These are phyloP conservation scores for Pollimyrus isidori DNA, from an alignment of 2,113 vertebrate genomes.

Conservation along the genomic window DNA sequence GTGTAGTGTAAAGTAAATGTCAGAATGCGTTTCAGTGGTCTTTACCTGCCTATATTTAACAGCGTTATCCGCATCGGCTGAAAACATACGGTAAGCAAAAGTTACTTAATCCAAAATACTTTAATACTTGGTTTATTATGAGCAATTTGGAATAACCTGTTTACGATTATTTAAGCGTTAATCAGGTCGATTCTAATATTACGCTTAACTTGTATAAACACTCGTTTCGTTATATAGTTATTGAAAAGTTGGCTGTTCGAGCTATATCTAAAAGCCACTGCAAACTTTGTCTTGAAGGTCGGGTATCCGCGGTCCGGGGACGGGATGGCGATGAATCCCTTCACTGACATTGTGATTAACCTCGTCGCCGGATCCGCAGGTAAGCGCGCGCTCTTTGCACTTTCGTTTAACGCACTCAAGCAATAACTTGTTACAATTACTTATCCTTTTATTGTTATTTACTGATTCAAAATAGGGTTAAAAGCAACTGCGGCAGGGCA, in stretches of 20 bases:
- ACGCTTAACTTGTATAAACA: background rate
- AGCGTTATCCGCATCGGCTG: background rate
- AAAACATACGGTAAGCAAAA: background rate
- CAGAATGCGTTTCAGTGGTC: background rate
- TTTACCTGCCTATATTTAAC: background rate
- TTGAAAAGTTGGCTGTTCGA: background rate
- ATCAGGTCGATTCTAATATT: background rate
- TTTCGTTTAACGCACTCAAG: background rate
- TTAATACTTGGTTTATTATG: no score
- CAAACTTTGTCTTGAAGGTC: background rate
- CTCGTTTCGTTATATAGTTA: background rate
- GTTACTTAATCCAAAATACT: background rate
- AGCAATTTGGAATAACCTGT: background rate
- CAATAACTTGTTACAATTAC: background rate
- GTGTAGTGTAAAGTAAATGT: background rate
- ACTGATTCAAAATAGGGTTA: background rate
- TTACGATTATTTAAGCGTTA: background rate
- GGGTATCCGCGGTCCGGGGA: background rate
- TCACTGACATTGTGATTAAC: conserved; percentile 31
- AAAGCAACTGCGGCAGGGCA: background rate
- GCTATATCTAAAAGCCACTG: background rate
- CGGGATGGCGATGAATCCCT: conserved; percentile 24
- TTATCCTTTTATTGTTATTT: background rate
- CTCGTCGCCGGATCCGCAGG: conserved; percentile 39
- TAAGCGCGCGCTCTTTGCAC: conserved; percentile 9